Evolutionary conservation across 2,888 invertebrate species (phyloP).

Genomic region (Ctena decussata): DNA sequence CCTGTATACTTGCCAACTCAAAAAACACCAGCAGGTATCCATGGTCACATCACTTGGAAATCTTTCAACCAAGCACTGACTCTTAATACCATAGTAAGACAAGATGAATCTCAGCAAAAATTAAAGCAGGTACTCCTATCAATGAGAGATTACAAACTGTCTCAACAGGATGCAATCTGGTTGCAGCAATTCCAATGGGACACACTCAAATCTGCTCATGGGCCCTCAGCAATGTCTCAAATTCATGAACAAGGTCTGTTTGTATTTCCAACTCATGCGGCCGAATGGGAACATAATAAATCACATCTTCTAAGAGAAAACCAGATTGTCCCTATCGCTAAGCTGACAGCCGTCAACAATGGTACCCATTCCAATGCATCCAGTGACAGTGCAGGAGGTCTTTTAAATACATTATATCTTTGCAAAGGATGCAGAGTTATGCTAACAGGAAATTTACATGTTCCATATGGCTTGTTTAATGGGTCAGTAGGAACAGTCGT

Average conservation of each 20-base stretch:
- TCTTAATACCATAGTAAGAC: slow-evolving; percentile 44
- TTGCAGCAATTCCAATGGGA: slow-evolving; percentile 49
- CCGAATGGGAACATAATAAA: slow-evolving; percentile 43
- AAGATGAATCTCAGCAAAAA: slow-evolving; percentile 10
- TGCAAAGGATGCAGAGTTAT: neutral
- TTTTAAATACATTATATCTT: neutral
- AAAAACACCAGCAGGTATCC: neutral
- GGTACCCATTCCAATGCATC: neutral
- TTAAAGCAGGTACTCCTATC: slow-evolving; percentile 9
- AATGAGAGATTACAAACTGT: slow-evolving; percentile 7
- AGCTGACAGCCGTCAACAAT: neutral
- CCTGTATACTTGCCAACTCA: slow-evolving; percentile 44
- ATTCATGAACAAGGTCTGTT: slow-evolving; percentile 36
- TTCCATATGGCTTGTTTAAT: slow-evolving; percentile 31
- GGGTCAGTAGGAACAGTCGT: slow-evolving; percentile 18
- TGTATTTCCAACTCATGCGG: slow-evolving; percentile 49
- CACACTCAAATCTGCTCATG: slow-evolving; percentile 19
- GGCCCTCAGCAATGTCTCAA: slow-evolving; percentile 8
- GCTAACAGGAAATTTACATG: neutral
- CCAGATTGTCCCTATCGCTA: neutral
- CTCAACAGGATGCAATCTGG: slow-evolving; percentile 43
- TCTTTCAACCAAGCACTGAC: neutral
- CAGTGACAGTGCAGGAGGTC: neutral
- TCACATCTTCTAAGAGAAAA: neutral
- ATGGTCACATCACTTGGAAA: neutral